A percentile compares a stretch with the other conserved stretches of the same genome.
Evolutionary conservation across 2,797 vertebrate species (phyloP).

Genomic region (Siniperca undulata): DNA sequence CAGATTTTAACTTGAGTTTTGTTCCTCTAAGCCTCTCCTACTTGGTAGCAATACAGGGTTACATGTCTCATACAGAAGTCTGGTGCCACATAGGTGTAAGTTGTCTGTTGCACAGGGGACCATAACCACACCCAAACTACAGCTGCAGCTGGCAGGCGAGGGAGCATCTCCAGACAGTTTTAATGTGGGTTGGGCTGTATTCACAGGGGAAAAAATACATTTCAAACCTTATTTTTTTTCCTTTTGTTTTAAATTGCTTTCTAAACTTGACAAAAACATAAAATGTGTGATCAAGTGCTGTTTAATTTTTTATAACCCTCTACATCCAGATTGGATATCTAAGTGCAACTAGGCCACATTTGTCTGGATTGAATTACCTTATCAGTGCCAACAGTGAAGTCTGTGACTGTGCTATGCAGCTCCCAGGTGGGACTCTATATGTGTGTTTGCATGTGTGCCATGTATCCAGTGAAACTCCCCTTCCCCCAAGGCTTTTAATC

Average conservation of each 20-base stretch:
- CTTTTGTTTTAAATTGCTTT: not conserved
- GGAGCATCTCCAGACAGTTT: slow-evolving; percentile 44
- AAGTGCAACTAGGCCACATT: slow-evolving; percentile 28
- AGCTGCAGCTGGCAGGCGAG: slow-evolving; percentile 43
- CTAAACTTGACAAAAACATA: not conserved
- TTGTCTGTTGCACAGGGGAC: slow-evolving; percentile 14
- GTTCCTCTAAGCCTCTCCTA: not conserved
- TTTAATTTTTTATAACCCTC: slow-evolving; percentile 8
- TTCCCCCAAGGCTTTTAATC: slow-evolving; percentile 53
- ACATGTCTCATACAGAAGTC: slow-evolving; percentile 16
- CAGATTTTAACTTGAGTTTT: not conserved
- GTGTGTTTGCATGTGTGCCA: slow-evolving; percentile 48
- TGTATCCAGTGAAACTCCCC: slow-evolving; percentile 29
- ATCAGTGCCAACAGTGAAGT: slow-evolving; percentile 50
- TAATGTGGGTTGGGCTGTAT: slow-evolving; percentile 23
- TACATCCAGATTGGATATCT: not conserved
- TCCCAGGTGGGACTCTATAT: slow-evolving; percentile 63
- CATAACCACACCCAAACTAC: slow-evolving; percentile 49
- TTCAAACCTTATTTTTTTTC: not conserved
- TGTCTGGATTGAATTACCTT: slow-evolving; percentile 31
- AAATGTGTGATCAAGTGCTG: not conserved
- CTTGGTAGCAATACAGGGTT: slow-evolving; percentile 13
- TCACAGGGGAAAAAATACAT: slow-evolving; percentile 19
- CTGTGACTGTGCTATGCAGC: slow-evolving; percentile 49
- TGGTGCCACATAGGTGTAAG: slow-evolving; percentile 31